Percentiles rank a stretch among this genome's conserved stretches.
Evolutionary conservation across 2,797 vertebrate genomes (phyloP).

Genomic region (Sardinella longiceps): DNA sequence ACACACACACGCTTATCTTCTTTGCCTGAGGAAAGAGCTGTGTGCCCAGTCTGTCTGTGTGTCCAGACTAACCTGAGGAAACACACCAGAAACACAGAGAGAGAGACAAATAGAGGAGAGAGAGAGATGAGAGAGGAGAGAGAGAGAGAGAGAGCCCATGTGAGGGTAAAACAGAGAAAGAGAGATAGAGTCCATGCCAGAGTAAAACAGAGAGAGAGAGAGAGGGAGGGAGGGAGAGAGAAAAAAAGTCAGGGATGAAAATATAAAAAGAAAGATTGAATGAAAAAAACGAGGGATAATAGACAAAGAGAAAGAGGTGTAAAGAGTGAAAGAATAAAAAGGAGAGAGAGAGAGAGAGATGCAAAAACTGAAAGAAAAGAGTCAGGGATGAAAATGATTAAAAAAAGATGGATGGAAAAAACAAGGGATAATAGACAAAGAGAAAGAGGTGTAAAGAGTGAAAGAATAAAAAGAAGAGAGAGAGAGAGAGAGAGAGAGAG

Average conservation of each 20-base stretch:
- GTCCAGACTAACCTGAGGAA: background rate
- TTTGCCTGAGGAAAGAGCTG: background rate
- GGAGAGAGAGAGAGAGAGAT: too few species aligned
- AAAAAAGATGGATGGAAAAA: background rate
- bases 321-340: slow-evolving; percentile 3
- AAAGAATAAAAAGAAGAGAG: too few species aligned
- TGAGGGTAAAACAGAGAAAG: background rate
- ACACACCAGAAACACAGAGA: background rate
- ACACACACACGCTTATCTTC: background rate
- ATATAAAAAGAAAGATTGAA: background rate
- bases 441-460: background rate
- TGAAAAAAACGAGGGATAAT: slow-evolving; percentile 39
- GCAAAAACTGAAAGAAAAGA: background rate
- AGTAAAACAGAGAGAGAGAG: too few species aligned
- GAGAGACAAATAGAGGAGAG: too few species aligned
- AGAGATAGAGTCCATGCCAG: too few species aligned
- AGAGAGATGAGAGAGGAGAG: too few species aligned
- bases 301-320: slow-evolving; percentile 22
- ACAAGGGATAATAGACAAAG: slow-evolving; percentile 43
- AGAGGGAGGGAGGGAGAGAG: too few species aligned
- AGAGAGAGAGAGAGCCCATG: background rate
- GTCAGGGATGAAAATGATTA: background rate
- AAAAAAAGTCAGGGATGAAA: background rate
- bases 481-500: background rate
- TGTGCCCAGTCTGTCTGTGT: background rate